Percentiles rank a stretch among this genome's conserved stretches.
Conservation (phyloP, 2,888 invertebrate species). For the Synanthedon vespiformis region DNA sequence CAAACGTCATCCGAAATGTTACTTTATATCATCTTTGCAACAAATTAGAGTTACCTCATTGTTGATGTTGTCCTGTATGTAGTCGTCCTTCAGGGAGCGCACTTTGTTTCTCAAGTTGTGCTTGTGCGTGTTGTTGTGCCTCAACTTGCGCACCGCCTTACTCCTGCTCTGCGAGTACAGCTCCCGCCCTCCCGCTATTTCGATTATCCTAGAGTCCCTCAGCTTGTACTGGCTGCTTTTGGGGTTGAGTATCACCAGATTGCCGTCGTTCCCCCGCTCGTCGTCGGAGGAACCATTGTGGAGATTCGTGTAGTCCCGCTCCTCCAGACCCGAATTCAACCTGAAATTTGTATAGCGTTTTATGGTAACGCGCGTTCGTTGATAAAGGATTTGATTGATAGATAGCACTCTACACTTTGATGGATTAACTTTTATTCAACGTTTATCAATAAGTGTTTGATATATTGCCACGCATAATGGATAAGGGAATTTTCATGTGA, state of each 20-base stretch:
- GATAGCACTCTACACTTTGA: background rate
- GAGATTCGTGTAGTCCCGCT: constrained; percentile 67
- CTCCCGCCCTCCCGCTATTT: constrained; percentile 86
- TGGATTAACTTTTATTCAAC: background rate
- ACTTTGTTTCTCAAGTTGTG: constrained; percentile 62
- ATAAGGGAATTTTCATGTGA: too few relatives aligned
- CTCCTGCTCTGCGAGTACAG: constrained; percentile 85
- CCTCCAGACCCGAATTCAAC: constrained; percentile 58
- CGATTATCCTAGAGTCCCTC: constrained; percentile 75
- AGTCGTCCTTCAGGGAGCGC: constrained; percentile 44
- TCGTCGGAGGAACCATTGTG: constrained; percentile 59
- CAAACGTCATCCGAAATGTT: too few relatives aligned
- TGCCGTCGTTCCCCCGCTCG: constrained; percentile 43
- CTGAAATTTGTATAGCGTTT: constrained; percentile 21
- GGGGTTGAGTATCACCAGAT: constrained; percentile 58
- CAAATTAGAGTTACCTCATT: constrained; percentile 37
- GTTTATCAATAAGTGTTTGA: too few relatives aligned
- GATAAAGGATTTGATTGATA: background rate
- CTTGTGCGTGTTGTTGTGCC: constrained; percentile 66
- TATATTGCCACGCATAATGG: too few relatives aligned
- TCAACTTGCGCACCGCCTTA: constrained; percentile 80
- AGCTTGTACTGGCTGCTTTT: constrained; percentile 77
- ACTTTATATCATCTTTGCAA: too few relatives aligned
- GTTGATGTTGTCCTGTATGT: constrained; percentile 39
- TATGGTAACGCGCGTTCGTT: background rate